phyloP scores from a whole-genome alignment of 2,888 invertebrate species.

The Autographa pulchrina region DNA sequence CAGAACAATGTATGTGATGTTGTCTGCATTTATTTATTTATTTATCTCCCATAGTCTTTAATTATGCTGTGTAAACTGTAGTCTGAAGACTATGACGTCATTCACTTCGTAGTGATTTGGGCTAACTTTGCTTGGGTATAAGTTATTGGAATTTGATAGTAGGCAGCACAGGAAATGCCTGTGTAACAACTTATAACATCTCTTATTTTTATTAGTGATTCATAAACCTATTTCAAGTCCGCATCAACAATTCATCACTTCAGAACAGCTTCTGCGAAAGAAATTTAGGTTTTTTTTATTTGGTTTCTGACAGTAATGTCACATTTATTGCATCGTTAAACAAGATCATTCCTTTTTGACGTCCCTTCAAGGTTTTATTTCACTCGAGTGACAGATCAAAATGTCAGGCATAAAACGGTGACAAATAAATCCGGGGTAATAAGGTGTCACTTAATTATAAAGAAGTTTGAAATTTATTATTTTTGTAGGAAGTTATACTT shows the following conservation, averaged over 20 bases:
- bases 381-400: constrained; percentile 37
- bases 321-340: constrained; percentile 58
- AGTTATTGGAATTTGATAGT: no score
- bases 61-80: no score
- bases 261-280: constrained; percentile 7
- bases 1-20: no score
- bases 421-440: constrained; percentile 34
- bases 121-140: no score
- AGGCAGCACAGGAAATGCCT: no score
- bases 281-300: constrained; percentile 37
- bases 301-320: constrained; percentile 23
- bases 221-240: not conserved
- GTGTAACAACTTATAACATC: no score
- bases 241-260: constrained; percentile 13
- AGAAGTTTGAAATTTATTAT: not conserved
- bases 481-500: not conserved
- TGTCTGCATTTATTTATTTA: no score
- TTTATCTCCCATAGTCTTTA: no score
- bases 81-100: no score
- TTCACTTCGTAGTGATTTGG: no score
- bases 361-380: constrained; percentile 45
- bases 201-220: not conserved
- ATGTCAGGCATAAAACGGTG: constrained; percentile 19
- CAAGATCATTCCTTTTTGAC: constrained; percentile 34
- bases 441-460: constrained; percentile 2